phyloP scores from a whole-genome alignment of 2,113 vertebrate genomes.

The Hepsetus odoe region DNA sequence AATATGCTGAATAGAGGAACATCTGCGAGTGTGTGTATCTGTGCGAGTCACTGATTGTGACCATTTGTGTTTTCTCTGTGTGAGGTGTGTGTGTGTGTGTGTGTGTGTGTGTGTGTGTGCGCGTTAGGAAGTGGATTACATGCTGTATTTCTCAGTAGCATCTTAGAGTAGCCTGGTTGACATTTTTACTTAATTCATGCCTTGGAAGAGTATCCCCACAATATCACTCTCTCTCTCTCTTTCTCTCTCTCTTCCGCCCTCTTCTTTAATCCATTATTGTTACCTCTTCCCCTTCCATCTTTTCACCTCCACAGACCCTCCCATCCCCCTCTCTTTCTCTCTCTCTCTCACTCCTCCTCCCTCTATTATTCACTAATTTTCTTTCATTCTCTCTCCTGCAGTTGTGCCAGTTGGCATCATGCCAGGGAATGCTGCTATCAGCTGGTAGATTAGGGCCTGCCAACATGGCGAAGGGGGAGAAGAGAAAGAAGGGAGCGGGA shows the following conservation, averaged over 20 bases:
- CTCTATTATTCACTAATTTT: conserved; percentile 79
- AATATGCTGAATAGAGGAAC: conserved; percentile 57
- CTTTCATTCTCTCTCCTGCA: conserved; percentile 74
- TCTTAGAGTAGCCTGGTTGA: conserved; percentile 74
- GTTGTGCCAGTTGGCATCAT: conserved; percentile 77
- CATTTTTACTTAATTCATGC: conserved; percentile 77
- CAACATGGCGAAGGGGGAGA: conserved; percentile 77
- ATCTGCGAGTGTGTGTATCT: conserved; percentile 69
- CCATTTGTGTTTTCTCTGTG: conserved; percentile 58
- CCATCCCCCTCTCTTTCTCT: conserved; percentile 63
- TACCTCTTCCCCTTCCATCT: conserved; percentile 64
- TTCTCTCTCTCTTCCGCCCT: conserved; percentile 58
- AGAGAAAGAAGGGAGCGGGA: conserved; percentile 55
- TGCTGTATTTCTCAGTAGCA: too few species aligned
- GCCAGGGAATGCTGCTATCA: conserved; percentile 86
- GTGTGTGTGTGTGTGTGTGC: too few species aligned
- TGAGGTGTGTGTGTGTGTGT: conserved; percentile 12
- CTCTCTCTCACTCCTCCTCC: conserved; percentile 56
- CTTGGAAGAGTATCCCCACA: conserved; percentile 75
- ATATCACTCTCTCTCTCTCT: conserved; percentile 73
- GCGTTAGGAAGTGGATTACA: background rate
- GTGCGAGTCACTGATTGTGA: conserved; percentile 45
- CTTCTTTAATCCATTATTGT: conserved; percentile 38
- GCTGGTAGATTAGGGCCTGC: conserved; percentile 82
- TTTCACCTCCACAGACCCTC: conserved; percentile 69